Evolutionary conservation across 2,113 vertebrate species (phyloP).

Genomic region (Lichenostomus cassidix): DNA sequence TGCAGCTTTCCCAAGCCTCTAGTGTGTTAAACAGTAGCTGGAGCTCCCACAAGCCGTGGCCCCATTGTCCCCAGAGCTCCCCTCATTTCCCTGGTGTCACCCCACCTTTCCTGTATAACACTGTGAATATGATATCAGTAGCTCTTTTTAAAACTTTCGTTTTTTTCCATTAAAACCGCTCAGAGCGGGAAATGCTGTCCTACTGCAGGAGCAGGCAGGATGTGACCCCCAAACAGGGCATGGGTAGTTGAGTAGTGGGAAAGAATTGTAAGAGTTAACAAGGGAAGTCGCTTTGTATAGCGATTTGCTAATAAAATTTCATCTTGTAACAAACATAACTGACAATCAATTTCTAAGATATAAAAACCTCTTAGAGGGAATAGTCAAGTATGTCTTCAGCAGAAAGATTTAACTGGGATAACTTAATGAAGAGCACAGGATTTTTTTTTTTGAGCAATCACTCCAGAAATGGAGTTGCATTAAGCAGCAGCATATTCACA

Average conservation of each 20-base stretch:
- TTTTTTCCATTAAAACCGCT: neutral
- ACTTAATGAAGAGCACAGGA: slow-evolving; percentile 39
- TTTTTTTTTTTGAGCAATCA: slow-evolving; percentile 6
- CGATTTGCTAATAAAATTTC: slow-evolving; percentile 34
- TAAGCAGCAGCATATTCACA: neutral
- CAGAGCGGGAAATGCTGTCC: neutral
- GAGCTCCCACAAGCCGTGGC: slow-evolving; percentile 38
- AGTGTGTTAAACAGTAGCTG: neutral
- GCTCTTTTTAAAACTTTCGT: neutral
- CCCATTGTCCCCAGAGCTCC: neutral
- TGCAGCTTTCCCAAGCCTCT: neutral
- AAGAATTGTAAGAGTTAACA: neutral
- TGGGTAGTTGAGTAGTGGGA: neutral
- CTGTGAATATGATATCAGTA: slow-evolving; percentile 52
- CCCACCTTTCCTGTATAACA: slow-evolving; percentile 32
- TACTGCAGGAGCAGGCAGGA: neutral
- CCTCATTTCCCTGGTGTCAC: neutral
- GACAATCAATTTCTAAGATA: slow-evolving; percentile 76
- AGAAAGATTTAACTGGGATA: slow-evolving; percentile 25
- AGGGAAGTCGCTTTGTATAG: neutral
- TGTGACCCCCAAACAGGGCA: neutral
- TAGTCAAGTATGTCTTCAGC: slow-evolving; percentile 45
- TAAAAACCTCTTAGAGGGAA: slow-evolving; percentile 45
- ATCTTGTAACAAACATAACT: slow-evolving; percentile 33
- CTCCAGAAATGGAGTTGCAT: neutral